Evolutionary conservation across 2,797 vertebrate genomes (phyloP), one percentile per base, ranked within the genome.

Genomic region (Clarias laeviceps): DNA sequence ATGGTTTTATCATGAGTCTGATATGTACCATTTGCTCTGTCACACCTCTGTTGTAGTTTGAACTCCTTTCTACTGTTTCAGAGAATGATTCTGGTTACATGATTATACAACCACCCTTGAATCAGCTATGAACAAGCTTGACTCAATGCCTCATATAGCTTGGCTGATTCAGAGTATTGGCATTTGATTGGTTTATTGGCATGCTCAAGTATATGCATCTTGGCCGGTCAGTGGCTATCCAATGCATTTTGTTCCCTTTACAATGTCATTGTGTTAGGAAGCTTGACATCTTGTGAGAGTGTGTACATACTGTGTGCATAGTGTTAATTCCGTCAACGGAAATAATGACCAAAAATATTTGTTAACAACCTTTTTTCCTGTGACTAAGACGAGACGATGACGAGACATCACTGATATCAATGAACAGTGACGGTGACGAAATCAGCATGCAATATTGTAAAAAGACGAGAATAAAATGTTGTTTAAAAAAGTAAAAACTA

Each of bases 201-300:
- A 54, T 66, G 34, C 40, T 22, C 0, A 66, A 20, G 40, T 81
- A 27, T 15, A 27, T 68, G 9, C 18, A 81, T 66, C 1, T 68
- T 27, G 66, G 15, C 56, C 40, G 57, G 68, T 80, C 66, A 72
- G 40, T 80, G 54, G 27, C 57, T 72, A 61, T 34, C 84, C 37
- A 64, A 5, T 34, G 40, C 5, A 5, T 62, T 62, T 61, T 8
- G 6, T 72, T 32, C 66, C 57, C 59, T 61, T 74, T 62, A 27
- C 22, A 57, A 40, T 76, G 50, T 59, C 32, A 82, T 66, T 82
- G 80, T 72, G 29, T 34, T 72, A 32, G 37, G 50, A 59, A 61
- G 80, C 72, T 32, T 76, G 62, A 61, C 62, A 59, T 86, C 70
- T 50, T 77, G 24, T 77, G 34, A 68, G 84, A 61, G n/a, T 59